These are phyloP conservation scores for Habrosyne pyritoides DNA, from an alignment of 2,888 invertebrate genomes.

Conservation along the genomic window DNA sequence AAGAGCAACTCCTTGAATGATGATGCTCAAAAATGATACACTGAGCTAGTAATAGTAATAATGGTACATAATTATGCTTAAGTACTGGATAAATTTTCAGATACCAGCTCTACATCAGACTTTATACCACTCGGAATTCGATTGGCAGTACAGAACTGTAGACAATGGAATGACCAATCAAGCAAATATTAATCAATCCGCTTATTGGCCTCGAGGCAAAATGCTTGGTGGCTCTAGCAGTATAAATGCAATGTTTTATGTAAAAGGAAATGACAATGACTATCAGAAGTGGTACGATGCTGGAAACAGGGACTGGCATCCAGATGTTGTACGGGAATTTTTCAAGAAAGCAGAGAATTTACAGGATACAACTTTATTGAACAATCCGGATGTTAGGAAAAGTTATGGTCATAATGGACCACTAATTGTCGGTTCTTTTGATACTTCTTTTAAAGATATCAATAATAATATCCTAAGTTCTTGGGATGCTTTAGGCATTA, in stretches of 20 bases:
- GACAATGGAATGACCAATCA: constrained; percentile 87
- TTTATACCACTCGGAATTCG: constrained; percentile 71
- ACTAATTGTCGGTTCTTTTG: constrained; percentile 13
- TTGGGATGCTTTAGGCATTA: not conserved
- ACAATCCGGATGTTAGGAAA: not conserved
- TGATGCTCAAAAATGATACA: no score
- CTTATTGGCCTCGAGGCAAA: constrained; percentile 83
- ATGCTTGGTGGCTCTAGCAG: constrained; percentile 81
- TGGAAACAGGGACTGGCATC: constrained; percentile 15
- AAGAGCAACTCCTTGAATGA: no score
- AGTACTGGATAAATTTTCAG: no score
- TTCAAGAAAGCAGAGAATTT: constrained; percentile 16
- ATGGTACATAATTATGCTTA: no score
- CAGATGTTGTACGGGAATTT: constrained; percentile 8
- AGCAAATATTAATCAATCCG: constrained; percentile 70
- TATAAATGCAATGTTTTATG: constrained; percentile 80
- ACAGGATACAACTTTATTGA: constrained; percentile 9
- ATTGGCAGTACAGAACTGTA: constrained; percentile 93
- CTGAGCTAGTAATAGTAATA: no score
- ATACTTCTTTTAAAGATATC: not conserved
- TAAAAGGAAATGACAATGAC: constrained; percentile 72
- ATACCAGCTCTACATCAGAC: constrained; percentile 13
- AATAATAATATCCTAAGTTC: not conserved
- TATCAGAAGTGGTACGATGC: constrained; percentile 70
- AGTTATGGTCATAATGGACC: constrained; percentile 16